Evolutionary conservation across 2,113 vertebrate genomes (phyloP), one percentile per base, ranked within the genome.

Genomic region (Aegithalos caudatus): DNA sequence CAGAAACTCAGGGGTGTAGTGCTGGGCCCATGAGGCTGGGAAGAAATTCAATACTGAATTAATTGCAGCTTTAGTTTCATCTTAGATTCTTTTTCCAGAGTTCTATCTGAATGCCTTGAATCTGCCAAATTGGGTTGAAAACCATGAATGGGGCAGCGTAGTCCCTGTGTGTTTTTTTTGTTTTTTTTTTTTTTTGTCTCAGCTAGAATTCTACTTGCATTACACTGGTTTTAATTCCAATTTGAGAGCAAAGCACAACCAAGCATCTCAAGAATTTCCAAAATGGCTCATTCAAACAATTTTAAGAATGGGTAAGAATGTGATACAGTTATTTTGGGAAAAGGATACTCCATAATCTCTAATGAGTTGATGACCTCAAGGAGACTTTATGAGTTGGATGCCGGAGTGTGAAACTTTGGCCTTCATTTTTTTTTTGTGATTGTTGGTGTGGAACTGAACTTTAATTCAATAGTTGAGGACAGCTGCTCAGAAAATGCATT

Each of bases 201-300:
- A 80, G 33, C 12, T 77, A 44, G 38, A 90, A 66, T 73, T 93
- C 78, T 16, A 37, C 25, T 81, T 84, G 31, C 13, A 27, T 69
- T 76, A 50, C 20, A 56, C 24, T 77, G 37, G 9, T 51, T 83
- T 73, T 58, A 65, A 62, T 86, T 92, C 64, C 64, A 90, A 11
- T 60, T n/a, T 83, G 48, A 66, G 47, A 83, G 67, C 66, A 91
- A 92, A 94, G 50, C 67, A 73, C 65, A 93, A 56, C 67, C 25
- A 94, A 86, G 37, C 60, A 90, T 88, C 65, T 60, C 37, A 86
- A 73, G 82, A 93, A 83, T 91, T 83, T 94, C 51, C 67, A 88
- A 67, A 88, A 51, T 10, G 25, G 3, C 23, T 86, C 10, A 20
- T 92, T 96, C 65, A 66, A 71, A 60, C 0, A 0, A 31, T 80